Evolutionary conservation across 2,113 vertebrate genomes (phyloP).

Genomic region (Dasypus novemcinctus): DNA sequence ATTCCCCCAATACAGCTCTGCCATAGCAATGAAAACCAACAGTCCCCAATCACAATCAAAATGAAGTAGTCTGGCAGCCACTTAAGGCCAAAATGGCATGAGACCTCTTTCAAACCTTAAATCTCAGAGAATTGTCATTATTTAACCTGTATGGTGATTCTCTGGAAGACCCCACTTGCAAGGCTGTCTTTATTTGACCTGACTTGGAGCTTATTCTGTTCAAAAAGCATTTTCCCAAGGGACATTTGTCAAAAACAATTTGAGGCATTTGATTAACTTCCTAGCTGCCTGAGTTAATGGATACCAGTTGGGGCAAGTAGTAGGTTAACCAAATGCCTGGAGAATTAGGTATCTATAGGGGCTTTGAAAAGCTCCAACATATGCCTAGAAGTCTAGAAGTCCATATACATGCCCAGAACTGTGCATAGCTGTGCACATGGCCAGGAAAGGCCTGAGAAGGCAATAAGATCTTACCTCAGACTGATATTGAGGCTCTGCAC

Average conservation of each 20-base stretch:
- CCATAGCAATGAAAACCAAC: not conserved
- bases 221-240: not conserved
- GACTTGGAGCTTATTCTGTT: not conserved
- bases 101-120: not conserved
- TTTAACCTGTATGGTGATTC: not conserved
- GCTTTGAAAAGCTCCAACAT: slow-evolving; percentile 12
- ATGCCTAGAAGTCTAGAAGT: not conserved
- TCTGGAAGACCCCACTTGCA: slow-evolving; percentile 4
- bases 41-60: not conserved
- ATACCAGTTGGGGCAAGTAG: not conserved
- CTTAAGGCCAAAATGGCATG: not conserved
- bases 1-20: not conserved
- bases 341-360: not conserved
- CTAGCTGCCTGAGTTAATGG: not conserved
- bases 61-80: not conserved
- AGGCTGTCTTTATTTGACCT: not conserved
- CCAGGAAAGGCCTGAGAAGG: not conserved
- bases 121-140: not conserved
- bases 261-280: not conserved
- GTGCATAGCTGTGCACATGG: not conserved
- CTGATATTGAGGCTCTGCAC: not conserved
- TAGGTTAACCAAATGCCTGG: not conserved
- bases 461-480: not conserved
- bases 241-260: not conserved
- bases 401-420: not conserved